Percentiles rank a stretch among this genome's conserved stretches.
These are phyloP conservation scores for Neolamprologus sp. DNA, from an alignment of 2,113 vertebrate genomes.

Conservation along the genomic window DNA sequence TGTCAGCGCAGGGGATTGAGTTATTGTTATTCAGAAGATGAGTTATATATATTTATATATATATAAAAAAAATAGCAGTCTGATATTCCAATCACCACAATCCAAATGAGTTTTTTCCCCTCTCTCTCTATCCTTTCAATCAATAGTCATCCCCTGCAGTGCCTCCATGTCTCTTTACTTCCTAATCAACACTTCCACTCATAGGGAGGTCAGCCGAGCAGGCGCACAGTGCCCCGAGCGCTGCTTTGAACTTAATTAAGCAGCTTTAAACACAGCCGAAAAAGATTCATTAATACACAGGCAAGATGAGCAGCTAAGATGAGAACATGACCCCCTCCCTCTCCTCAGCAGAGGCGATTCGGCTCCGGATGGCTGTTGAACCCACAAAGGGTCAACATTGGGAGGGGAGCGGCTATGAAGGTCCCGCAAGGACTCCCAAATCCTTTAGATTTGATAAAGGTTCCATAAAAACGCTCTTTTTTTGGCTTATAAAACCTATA, in stretches of 20 bases:
- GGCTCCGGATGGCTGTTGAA: constrained; percentile 25
- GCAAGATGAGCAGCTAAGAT: constrained; percentile 57
- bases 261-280: constrained; percentile 69
- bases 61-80: not conserved
- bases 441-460: not conserved
- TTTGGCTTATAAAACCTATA: not conserved
- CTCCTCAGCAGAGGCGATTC: constrained; percentile 5
- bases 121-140: constrained; percentile 41
- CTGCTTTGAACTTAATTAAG: constrained; percentile 77
- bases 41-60: not conserved
- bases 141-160: constrained; percentile 63
- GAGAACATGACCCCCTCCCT: constrained; percentile 7
- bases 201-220: constrained; percentile 63
- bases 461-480: not conserved
- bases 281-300: constrained; percentile 70
- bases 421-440: constrained; percentile 24
- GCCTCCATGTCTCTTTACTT: constrained; percentile 55
- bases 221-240: constrained; percentile 58
- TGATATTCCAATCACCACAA: constrained; percentile 17
- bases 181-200: constrained; percentile 74
- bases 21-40: constrained; percentile 3
- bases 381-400: constrained; percentile 6
- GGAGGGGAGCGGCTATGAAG: not conserved
- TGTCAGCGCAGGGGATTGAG: not conserved
- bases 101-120: constrained; percentile 29